Evolutionary conservation across 2,113 vertebrate species (phyloP).

Genomic region (Castor canadensis): DNA sequence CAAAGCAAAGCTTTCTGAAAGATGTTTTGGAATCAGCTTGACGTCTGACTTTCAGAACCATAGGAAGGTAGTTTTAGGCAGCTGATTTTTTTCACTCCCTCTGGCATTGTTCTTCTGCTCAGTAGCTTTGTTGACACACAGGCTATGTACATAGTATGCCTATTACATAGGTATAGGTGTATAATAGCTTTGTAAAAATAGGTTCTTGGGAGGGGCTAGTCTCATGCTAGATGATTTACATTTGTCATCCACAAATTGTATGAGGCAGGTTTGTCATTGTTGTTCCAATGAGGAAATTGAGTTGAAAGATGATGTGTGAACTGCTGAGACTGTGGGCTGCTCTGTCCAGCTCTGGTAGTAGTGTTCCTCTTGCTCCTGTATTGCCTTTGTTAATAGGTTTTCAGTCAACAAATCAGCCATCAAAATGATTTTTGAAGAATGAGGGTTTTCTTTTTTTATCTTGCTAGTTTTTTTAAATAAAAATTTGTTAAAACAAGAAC

Average conservation of each 20-base stretch:
- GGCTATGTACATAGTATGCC: neutral
- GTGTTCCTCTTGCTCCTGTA: neutral
- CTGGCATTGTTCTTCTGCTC: neutral
- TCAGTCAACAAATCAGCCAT: neutral
- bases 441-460: neutral
- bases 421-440: neutral
- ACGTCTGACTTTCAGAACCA: neutral
- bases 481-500: neutral
- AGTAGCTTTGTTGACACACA: neutral
- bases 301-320: neutral
- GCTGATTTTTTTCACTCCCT: neutral
- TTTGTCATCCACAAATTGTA: neutral
- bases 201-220: neutral
- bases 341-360: fast-evolving
- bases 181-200: neutral
- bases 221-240: neutral
- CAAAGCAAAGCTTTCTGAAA: neutral
- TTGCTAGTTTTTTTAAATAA: neutral
- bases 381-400: neutral
- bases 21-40: neutral
- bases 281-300: neutral
- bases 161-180: neutral
- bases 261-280: neutral
- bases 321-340: neutral
- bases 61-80: neutral